A percentile compares a stretch with the other conserved stretches of the same genome.
Conservation (phyloP, 2,888 invertebrate genomes). For the Nipponacmea schrenckii region DNA sequence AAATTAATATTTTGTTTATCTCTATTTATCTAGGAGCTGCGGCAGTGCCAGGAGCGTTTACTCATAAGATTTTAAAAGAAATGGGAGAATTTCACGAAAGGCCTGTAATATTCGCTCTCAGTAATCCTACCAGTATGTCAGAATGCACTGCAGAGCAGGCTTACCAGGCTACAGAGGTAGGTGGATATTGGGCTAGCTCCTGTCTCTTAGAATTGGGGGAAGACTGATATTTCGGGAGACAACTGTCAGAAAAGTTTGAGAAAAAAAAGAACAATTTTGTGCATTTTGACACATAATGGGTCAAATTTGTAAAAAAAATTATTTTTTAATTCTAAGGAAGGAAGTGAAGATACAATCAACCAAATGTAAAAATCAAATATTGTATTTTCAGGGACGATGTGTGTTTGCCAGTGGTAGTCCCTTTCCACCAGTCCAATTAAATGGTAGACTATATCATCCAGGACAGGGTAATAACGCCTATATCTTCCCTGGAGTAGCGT, state of each 20-base stretch:
- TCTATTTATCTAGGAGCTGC: slow-evolving; percentile 78
- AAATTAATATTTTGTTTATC: background rate
- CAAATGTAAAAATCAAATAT: too few species aligned
- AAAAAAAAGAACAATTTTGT: too few species aligned
- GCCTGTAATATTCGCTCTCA: slow-evolving; percentile 96
- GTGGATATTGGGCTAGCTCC: slow-evolving; percentile 10
- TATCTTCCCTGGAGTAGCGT: slow-evolving; percentile 83
- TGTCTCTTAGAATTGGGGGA: background rate
- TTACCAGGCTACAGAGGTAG: slow-evolving; percentile 84
- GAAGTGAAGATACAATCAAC: too few species aligned
- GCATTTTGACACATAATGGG: too few species aligned
- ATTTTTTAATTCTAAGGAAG: too few species aligned
- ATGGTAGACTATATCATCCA: slow-evolving; percentile 84
- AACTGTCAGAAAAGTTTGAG: too few species aligned
- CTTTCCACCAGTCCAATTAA: slow-evolving; percentile 84
- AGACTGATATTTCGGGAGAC: too few species aligned
- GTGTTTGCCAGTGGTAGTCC: slow-evolving; percentile 97
- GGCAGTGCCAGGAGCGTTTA: slow-evolving; percentile 94
- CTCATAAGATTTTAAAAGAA: slow-evolving; percentile 81
- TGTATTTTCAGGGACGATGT: slow-evolving; percentile 82
- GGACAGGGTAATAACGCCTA: slow-evolving; percentile 83
- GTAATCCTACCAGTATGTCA: slow-evolving; percentile 97
- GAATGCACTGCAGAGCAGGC: slow-evolving; percentile 99
- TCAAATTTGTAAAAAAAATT: too few species aligned
- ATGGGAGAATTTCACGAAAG: slow-evolving; percentile 86